A percentile compares a stretch with the other conserved stretches of the same genome.
Evolutionary conservation across 2,888 invertebrate species (phyloP).

Genomic region (Drosophila formosana): DNA sequence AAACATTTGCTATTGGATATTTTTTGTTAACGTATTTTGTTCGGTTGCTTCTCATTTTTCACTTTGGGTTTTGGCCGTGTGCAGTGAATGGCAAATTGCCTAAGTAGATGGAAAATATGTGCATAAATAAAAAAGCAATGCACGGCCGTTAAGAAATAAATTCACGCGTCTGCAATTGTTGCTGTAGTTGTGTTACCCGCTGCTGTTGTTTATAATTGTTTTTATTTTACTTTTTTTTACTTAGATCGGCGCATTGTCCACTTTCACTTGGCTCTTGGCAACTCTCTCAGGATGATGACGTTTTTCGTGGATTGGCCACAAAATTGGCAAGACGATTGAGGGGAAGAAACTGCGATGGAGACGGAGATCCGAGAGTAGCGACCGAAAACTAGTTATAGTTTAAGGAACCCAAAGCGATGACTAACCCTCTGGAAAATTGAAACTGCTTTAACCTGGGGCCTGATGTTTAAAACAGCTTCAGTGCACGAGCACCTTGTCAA

Average conservation of each 20-base stretch:
- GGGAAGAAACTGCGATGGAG: not conserved
- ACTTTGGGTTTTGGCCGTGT: slow-evolving; percentile 50
- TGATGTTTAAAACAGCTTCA: slow-evolving; percentile 11
- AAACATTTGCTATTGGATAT: slow-evolving; percentile 22
- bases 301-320: slow-evolving; percentile 49
- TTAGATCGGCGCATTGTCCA: slow-evolving; percentile 54
- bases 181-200: slow-evolving; percentile 8
- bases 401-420: slow-evolving; percentile 60
- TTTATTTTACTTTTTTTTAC: slow-evolving; percentile 27
- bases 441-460: slow-evolving; percentile 50
- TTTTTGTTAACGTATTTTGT: slow-evolving; percentile 33
- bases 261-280: slow-evolving; percentile 66
- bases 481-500: slow-evolving; percentile 58
- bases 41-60: slow-evolving; percentile 17
- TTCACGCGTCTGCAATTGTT: slow-evolving; percentile 72
- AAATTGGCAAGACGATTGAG: slow-evolving; percentile 42
- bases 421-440: slow-evolving; percentile 76
- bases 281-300: slow-evolving; percentile 68
- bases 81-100: slow-evolving; percentile 78
- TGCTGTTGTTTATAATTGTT: slow-evolving; percentile 8
- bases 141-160: slow-evolving; percentile 51
- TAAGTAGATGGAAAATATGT: slow-evolving; percentile 65
- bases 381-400: slow-evolving; percentile 72
- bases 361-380: not conserved
- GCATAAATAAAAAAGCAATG: slow-evolving; percentile 33